Evolutionary conservation across 2,888 invertebrate genomes (phyloP).

Genomic region (Drosophila buzzatii): DNA sequence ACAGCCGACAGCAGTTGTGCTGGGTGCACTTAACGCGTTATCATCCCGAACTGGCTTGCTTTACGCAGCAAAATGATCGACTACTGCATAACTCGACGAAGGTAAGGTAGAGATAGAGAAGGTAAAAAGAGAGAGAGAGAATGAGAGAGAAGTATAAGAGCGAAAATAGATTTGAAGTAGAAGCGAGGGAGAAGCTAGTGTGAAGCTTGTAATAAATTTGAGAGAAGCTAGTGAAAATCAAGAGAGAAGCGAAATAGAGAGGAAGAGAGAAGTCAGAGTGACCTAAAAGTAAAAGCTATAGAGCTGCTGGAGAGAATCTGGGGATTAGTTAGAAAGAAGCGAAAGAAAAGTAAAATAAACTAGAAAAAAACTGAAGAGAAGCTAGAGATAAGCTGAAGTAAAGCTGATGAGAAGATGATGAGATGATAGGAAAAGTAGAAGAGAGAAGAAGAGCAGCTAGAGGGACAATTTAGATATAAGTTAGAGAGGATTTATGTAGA

Average conservation of each 20-base stretch:
- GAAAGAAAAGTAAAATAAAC: background rate
- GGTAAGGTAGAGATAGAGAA: constrained; percentile 26
- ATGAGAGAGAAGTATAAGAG: too few relatives aligned
- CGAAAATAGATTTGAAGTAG: too few relatives aligned
- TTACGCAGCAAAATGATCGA: constrained; percentile 26
- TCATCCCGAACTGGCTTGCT: constrained; percentile 51
- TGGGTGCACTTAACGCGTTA: constrained; percentile 39
- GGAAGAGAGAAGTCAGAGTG: background rate
- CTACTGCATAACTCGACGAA: constrained; percentile 49
- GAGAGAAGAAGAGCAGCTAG: background rate
- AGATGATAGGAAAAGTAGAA: background rate
- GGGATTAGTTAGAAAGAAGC: background rate
- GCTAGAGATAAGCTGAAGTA: background rate
- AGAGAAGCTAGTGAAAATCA: too few relatives aligned
- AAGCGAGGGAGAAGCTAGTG: too few relatives aligned
- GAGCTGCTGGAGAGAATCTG: background rate
- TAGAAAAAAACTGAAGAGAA: background rate
- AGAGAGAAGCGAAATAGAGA: background rate
- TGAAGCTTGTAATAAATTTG: too few relatives aligned
- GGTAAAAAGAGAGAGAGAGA: too few relatives aligned
- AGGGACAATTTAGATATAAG: background rate
- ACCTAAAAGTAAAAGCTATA: background rate
- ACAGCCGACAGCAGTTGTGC: constrained; percentile 5
- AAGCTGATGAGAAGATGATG: too few relatives aligned
- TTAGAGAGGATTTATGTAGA: background rate